Conservation (phyloP, 2,797 vertebrate genomes). For the Crenuchus spilurus region DNA sequence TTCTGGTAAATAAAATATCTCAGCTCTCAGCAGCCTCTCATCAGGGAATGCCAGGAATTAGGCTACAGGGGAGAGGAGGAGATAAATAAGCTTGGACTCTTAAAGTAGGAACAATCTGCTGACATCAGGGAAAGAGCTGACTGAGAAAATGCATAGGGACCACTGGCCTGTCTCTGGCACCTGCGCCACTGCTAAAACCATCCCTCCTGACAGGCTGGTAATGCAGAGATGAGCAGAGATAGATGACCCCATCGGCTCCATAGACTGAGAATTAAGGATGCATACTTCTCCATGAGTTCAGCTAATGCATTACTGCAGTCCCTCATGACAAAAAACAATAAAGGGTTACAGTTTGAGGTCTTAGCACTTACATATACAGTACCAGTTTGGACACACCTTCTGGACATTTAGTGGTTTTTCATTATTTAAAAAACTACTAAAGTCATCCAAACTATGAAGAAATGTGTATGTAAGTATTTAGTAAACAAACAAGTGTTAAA, state of each 20-base stretch:
- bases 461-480: too few species aligned
- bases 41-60: constrained; percentile 35
- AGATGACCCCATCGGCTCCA: not conserved
- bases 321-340: not conserved
- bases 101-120: constrained; percentile 22
- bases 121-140: constrained; percentile 14
- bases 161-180: constrained; percentile 29
- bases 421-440: too few species aligned
- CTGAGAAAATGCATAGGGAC: constrained; percentile 30
- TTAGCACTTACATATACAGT: not conserved
- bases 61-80: constrained; percentile 10
- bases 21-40: constrained; percentile 7
- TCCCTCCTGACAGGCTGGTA: not conserved
- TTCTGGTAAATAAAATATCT: constrained; percentile 42
- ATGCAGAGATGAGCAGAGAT: not conserved
- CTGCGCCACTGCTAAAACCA: constrained; percentile 7
- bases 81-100: constrained; percentile 38
- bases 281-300: not conserved
- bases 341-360: not conserved
- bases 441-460: too few species aligned
- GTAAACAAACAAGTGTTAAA: too few species aligned
- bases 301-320: not conserved
- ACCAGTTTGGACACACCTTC: not conserved
- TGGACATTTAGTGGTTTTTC: not conserved
- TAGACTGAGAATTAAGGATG: constrained; percentile 5